These are phyloP conservation scores for Heliconius eleuchia DNA, from an alignment of 1,140 invertebrate genomes.

Conservation along the genomic window DNA sequence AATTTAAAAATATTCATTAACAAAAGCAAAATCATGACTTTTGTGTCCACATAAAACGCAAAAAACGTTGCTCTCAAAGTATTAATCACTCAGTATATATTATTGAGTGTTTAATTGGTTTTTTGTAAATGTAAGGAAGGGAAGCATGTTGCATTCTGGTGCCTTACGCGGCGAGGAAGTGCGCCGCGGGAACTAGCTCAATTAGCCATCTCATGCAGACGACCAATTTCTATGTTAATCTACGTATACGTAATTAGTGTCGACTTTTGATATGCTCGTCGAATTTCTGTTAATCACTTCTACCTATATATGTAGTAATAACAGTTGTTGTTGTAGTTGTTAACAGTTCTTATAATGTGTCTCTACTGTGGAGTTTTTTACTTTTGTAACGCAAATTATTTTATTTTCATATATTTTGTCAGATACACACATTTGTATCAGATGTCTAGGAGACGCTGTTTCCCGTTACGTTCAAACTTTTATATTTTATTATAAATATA, in stretches of 20 bases:
- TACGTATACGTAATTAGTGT: neutral
- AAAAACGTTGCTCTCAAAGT: neutral
- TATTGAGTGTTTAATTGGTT: neutral
- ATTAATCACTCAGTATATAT: neutral
- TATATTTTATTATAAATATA: no score
- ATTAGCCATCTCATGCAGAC: slow-evolving; percentile 31
- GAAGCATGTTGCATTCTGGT: neutral
- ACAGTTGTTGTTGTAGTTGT: neutral
- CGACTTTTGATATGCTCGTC: neutral
- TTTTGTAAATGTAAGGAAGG: slow-evolving; percentile 19
- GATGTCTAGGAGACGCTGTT: no score
- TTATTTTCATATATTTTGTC: no score
- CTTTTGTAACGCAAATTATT: no score
- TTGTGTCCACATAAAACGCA: neutral
- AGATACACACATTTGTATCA: no score
- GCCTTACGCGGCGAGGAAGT: slow-evolving; percentile 29
- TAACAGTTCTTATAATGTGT: neutral
- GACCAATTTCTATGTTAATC: slow-evolving; percentile 28
- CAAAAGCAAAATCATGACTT: neutral
- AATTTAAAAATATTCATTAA: neutral
- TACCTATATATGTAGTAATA: neutral
- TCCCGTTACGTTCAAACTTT: no score
- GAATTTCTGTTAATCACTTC: neutral
- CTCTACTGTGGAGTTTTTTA: no score
- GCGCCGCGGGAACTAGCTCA: slow-evolving; percentile 34